These are phyloP conservation scores for Alouatta caraya DNA, from an alignment of 2,797 vertebrate genomes.

Conservation along the genomic window DNA sequence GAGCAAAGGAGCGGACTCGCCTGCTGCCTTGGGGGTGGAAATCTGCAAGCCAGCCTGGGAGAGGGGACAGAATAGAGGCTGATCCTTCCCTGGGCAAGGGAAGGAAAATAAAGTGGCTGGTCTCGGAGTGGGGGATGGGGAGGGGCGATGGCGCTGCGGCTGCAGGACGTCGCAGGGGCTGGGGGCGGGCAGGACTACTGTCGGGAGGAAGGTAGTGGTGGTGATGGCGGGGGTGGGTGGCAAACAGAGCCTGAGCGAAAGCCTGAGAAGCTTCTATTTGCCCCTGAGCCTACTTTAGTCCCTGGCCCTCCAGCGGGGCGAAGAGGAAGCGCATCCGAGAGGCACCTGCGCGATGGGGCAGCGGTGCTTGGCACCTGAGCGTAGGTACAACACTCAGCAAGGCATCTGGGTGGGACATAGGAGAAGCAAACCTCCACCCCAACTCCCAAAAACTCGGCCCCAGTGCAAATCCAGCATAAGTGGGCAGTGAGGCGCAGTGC, in stretches of 20 bases:
- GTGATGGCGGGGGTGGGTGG: not conserved
- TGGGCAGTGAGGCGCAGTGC: rapidly evolving
- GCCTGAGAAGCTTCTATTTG: not conserved
- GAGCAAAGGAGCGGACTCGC: not conserved
- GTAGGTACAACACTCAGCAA: not conserved
- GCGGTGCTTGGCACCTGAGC: too few species aligned
- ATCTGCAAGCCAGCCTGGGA: not conserved
- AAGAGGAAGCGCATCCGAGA: not conserved
- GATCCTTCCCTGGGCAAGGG: rapidly evolving
- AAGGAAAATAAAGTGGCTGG: not conserved
- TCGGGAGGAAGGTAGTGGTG: not conserved
- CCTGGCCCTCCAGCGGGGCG: not conserved
- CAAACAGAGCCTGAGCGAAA: not conserved
- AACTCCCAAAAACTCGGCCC: not conserved
- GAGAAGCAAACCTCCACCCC: not conserved
- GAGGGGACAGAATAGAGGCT: not conserved
- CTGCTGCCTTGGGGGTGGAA: rapidly evolving
- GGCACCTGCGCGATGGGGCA: not conserved
- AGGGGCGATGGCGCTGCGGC: too few species aligned
- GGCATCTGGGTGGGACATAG: not conserved
- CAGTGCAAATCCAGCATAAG: not conserved
- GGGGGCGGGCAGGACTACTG: rapidly evolving
- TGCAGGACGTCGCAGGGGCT: not conserved
- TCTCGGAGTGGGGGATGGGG: not conserved
- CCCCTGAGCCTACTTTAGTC: not conserved